Evolutionary conservation across 2,888 invertebrate species (phyloP), one percentile per base, ranked within the genome.

Genomic region (Lottia scabra): DNA sequence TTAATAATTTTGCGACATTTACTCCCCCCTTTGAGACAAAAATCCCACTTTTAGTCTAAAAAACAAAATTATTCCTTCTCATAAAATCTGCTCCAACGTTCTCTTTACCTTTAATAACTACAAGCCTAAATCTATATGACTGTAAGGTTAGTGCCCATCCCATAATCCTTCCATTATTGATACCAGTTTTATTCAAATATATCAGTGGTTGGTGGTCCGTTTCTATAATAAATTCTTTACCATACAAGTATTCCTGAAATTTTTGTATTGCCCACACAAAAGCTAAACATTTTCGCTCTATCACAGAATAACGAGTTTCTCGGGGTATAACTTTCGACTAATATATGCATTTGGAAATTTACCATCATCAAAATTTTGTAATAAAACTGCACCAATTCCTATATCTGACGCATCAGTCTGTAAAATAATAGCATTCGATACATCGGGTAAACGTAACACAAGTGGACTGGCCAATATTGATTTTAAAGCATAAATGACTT

Each of bases 301-400:
- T 48, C 3, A 48, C 48, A 0, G 70, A n/a, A n/a, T n/a, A n/a
- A n/a, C n/a, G n/a, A 19, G 74, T 68, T 62, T 83, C 81, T 13
- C 78, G 27, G 12, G 74, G 69, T 0, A 23, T 12, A 83, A 69
- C 5, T 77, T 75, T 23, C 77, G 38, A 62, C 82, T 81, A 16
- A 72, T 71, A 70, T 81, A 84, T 15, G 75, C 75, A 0, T 83
- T 76, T 8, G 79, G 80, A 3, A 65, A 70, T 23, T 70, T 71
- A 0, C 27, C 45, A 10, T 72, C 74, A 13, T 71, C 70, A 16
- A 62, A 30, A 15, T 62, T 56, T 62, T 77, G 83, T 63, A 76
- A 38, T 0, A 83, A 76, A 0, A 74, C 82, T 0, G 80, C 81
- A 2, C 81, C 83, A 10, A 81, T 67, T 3, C 80, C 83, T 15